Conservation (phyloP, 2,797 vertebrate genomes). For the Spondyliosoma cantharus region DNA sequence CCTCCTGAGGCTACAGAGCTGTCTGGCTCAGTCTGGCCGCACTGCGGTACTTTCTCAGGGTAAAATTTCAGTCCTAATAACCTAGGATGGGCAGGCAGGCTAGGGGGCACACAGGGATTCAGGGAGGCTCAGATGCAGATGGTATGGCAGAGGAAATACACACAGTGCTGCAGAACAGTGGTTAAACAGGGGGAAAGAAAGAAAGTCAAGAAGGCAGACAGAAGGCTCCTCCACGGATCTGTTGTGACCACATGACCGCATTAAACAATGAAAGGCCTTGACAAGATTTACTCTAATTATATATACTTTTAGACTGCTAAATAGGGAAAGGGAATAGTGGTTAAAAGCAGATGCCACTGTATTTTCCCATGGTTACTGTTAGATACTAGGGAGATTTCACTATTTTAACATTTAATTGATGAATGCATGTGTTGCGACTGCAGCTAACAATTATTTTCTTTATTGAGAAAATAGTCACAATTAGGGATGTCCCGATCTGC, state of each 20-base stretch:
- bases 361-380: neutral
- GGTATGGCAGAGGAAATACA: constrained; percentile 7
- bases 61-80: constrained; percentile 43
- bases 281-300: neutral
- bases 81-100: constrained; percentile 32
- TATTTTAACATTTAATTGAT: neutral
- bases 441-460: neutral
- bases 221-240: constrained; percentile 7
- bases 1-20: constrained; percentile 29
- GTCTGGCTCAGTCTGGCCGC: constrained; percentile 40
- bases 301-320: neutral
- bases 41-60: constrained; percentile 46
- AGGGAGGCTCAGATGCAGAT: constrained; percentile 29
- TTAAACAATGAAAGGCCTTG: neutral
- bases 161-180: neutral
- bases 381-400: neutral
- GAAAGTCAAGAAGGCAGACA: neutral
- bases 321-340: neutral
- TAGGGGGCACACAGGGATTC: constrained; percentile 11
- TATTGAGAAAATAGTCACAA: neutral
- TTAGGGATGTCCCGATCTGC: no score
- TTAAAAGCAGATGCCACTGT: neutral
- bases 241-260: neutral
- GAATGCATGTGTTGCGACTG: neutral
- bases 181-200: neutral